phyloP scores from a whole-genome alignment of 2,113 vertebrate genomes.

The Lophura nycthemera region DNA sequence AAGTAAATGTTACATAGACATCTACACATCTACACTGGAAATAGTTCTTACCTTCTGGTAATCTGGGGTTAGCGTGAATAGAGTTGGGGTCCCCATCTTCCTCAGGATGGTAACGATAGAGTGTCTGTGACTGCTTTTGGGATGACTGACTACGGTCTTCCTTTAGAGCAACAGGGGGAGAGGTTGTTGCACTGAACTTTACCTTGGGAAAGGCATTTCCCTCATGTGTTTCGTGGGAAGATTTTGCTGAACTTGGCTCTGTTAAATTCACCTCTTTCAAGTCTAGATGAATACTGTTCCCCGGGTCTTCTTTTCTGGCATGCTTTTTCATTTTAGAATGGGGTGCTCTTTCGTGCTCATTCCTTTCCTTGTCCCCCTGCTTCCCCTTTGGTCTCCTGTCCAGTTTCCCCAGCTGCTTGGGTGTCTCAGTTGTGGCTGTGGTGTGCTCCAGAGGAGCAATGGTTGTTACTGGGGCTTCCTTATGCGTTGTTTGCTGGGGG shows the following conservation, averaged over 20 bases:
- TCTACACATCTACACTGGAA: background rate
- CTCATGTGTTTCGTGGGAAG: background rate
- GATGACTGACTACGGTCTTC: constrained; percentile 47
- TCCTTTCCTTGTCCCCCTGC: background rate
- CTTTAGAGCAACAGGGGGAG: constrained; percentile 41
- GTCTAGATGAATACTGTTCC: background rate
- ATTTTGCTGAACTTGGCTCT: background rate
- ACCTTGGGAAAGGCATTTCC: constrained; percentile 51
- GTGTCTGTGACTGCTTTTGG: constrained; percentile 53
- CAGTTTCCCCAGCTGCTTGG: background rate
- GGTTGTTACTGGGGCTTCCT: background rate
- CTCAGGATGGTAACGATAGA: constrained; percentile 62
- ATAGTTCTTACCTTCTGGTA: constrained; percentile 80
- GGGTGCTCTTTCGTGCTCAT: constrained; percentile 47
- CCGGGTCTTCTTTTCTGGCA: background rate
- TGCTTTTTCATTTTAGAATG: constrained; percentile 73
- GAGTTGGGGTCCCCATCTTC: constrained; percentile 78
- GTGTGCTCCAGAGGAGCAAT: background rate
- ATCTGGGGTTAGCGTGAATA: constrained; percentile 65
- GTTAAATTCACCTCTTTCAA: constrained; percentile 16
- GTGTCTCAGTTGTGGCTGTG: background rate
- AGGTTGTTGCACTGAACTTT: constrained; percentile 70
- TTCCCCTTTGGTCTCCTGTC: background rate
- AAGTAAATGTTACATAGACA: background rate
- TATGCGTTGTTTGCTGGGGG: background rate